Evolutionary conservation across 2,888 invertebrate genomes (phyloP), one percentile per base, ranked within the genome.

Genomic region (Nudaria mundana): DNA sequence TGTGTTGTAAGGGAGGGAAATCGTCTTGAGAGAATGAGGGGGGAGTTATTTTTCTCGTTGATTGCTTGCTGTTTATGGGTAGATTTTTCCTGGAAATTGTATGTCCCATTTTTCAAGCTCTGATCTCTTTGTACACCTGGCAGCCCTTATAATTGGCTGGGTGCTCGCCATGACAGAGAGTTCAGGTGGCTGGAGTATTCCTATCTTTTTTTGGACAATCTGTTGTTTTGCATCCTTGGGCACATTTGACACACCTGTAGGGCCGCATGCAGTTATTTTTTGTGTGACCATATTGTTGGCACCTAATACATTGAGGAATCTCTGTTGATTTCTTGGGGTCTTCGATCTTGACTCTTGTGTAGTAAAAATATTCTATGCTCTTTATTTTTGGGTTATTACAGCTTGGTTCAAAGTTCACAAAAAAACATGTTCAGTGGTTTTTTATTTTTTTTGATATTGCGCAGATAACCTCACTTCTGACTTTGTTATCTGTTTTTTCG

Each of bases 141-240:
- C 44, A 42, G 1, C 46, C 42, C 18, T 40, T 43, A 5, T 41
- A 48, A 20, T 41, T 48, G 1, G 44, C 40, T 6, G 48, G 44
- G n/a, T 48, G 44, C 8, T n/a, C n/a, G 0, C 35, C 15, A 1
- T 1, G 4, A 5, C 40, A 40, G 0, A 40, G n/a, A 1, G 35
- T 6, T n/a, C 40, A 40, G 0, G 6, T 24, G 3, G 40, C 40
- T 22, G 40, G 35, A 2, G 40, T 28, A 3, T 28, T 36, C 5
- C n/a, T 11, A 11, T 36, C 36, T n/a, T n/a, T n/a, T 3, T 11
- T 13, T 8, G 15, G 14, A 0, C 35, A 32, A 0, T 12, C 8
- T 2, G 22, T 15, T 1, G 40, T 40, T 15, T 10, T 26, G 16
- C 31, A 31, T 0, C 12, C 7, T 1, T 22, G 11, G 1, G 26